phyloP scores from a whole-genome alignment of 2,797 vertebrate genomes.

The Chelonia mydas region DNA sequence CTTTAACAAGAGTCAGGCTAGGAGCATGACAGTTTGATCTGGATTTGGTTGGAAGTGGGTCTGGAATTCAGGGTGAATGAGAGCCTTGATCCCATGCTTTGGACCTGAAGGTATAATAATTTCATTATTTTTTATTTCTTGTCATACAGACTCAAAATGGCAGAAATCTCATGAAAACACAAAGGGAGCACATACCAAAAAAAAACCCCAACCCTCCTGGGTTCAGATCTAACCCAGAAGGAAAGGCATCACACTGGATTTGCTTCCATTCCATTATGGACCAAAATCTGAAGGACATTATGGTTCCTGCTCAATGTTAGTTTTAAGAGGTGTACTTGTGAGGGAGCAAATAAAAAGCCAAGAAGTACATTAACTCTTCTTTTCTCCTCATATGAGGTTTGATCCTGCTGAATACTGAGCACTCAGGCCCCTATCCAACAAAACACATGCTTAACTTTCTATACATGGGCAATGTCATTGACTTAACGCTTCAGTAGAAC shows the following conservation, averaged over 20 bases:
- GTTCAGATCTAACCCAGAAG: neutral
- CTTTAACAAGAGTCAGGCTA: neutral
- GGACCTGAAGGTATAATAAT: neutral
- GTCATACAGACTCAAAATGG: neutral
- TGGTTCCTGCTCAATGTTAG: constrained; percentile 34
- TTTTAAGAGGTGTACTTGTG: constrained; percentile 39
- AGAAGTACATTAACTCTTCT: constrained; percentile 59
- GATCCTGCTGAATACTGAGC: constrained; percentile 29
- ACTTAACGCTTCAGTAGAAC: constrained; percentile 25
- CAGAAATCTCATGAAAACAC: rapidly evolving
- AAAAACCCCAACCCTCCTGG: too few relatives aligned
- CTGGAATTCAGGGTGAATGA: neutral
- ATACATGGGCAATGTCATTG: constrained; percentile 11
- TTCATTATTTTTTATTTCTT: neutral
- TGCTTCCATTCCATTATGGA: constrained; percentile 46
- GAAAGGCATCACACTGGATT: neutral
- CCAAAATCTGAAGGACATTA: neutral
- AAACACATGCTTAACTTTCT: neutral
- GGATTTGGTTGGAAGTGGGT: neutral
- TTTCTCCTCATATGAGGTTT: constrained; percentile 27
- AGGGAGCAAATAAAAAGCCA: constrained; percentile 55
- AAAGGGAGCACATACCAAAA: neutral
- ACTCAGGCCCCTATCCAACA: constrained; percentile 36
- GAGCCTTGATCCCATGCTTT: neutral
- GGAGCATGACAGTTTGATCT: neutral